Conservation (phyloP, 2,888 invertebrate species). For the Rosalia funebris region DNA sequence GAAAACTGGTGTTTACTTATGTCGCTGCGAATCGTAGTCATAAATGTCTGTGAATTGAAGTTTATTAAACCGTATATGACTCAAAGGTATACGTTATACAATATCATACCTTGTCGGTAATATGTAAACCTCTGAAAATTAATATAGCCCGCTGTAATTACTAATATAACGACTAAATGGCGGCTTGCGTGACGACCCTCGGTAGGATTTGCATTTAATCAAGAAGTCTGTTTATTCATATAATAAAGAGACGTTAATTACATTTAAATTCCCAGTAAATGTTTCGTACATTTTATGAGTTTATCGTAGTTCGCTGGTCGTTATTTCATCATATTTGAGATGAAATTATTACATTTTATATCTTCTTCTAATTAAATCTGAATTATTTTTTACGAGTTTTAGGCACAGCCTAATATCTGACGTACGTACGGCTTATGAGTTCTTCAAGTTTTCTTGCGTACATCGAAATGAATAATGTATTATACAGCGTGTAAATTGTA, state of each 20-base stretch:
- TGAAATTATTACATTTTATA: slow-evolving; percentile 5
- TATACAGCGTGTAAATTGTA: not conserved
- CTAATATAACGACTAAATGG: slow-evolving; percentile 48
- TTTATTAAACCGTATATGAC: slow-evolving; percentile 15
- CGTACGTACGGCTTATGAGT: too few relatives aligned
- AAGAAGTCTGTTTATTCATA: slow-evolving; percentile 48
- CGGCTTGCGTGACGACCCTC: slow-evolving; percentile 49
- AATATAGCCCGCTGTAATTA: slow-evolving; percentile 46
- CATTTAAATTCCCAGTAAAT: slow-evolving; percentile 26
- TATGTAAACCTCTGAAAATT: slow-evolving; percentile 44
- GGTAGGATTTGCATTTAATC: slow-evolving; percentile 50
- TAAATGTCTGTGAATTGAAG: slow-evolving; percentile 18
- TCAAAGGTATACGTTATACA: slow-evolving; percentile 24
- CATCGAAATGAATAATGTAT: too few relatives aligned
- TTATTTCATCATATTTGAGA: slow-evolving; percentile 16
- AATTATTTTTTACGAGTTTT: not conserved
- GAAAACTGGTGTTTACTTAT: slow-evolving; percentile 16
- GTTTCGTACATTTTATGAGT: slow-evolving; percentile 28
- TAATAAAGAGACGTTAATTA: slow-evolving; percentile 33
- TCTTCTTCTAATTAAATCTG: slow-evolving; percentile 7
- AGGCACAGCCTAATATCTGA: too few relatives aligned
- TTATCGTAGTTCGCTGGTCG: slow-evolving; percentile 20
- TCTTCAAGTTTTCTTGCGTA: too few relatives aligned
- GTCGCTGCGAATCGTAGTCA: not conserved
- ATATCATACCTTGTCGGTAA: slow-evolving; percentile 29